phyloP scores from a whole-genome alignment of 1,140 invertebrate genomes.

The Aphelinus certus region DNA sequence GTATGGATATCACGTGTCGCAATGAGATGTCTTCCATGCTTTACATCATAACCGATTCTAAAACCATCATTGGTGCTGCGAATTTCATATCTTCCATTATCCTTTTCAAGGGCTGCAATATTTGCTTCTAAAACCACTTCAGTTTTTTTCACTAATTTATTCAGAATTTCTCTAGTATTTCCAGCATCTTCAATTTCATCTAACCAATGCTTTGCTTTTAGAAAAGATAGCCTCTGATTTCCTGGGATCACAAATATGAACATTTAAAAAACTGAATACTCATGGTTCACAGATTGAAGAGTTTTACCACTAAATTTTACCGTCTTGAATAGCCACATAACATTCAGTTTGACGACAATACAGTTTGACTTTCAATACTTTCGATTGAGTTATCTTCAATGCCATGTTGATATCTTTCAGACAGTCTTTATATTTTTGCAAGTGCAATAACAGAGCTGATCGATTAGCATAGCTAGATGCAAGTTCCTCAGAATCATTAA shows the following conservation, averaged over 20 bases:
- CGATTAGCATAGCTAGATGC: slow-evolving; percentile 74
- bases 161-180: no score
- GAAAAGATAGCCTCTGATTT: no score
- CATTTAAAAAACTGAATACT: no score
- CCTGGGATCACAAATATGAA: no score
- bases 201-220: no score
- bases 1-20: slow-evolving; percentile 71
- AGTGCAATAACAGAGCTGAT: slow-evolving; percentile 73
- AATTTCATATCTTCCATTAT: background rate
- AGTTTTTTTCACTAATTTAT: no score
- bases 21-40: slow-evolving; percentile 71
- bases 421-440: slow-evolving; percentile 71
- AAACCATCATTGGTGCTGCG: background rate
- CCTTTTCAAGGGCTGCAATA: no score
- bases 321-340: slow-evolving; percentile 11
- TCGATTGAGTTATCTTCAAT: slow-evolving; percentile 18
- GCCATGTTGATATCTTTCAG: slow-evolving; percentile 62
- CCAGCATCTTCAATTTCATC: no score
- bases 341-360: slow-evolving; percentile 41
- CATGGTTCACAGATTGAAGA: no score
- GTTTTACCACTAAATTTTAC: background rate
- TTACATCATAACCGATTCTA: slow-evolving; percentile 56
- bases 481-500: slow-evolving; percentile 66
- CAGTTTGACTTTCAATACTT: slow-evolving; percentile 40
- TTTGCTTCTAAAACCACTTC: no score